phyloP scores from a whole-genome alignment of 2,888 invertebrate genomes.

The Serrognathus titanus region DNA sequence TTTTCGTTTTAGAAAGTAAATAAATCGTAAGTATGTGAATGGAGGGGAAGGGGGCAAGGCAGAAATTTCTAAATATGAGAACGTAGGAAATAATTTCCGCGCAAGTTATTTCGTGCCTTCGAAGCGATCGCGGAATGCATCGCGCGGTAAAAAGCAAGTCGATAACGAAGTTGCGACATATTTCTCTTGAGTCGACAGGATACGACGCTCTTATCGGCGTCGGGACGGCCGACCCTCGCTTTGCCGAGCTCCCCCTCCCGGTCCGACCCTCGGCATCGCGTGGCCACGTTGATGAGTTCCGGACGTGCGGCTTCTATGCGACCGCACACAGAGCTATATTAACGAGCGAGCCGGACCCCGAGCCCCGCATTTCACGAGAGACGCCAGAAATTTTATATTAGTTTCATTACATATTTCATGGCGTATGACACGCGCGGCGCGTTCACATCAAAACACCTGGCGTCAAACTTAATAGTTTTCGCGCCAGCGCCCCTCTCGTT shows the following conservation, averaged over 20 bases:
- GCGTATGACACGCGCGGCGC: not conserved
- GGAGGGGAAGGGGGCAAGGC: too few relatives aligned
- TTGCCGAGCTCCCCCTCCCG: constrained; percentile 12
- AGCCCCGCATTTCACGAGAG: constrained; percentile 1
- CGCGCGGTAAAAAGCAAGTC: constrained; percentile 28
- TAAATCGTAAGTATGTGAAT: too few relatives aligned
- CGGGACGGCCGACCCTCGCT: constrained; percentile 26
- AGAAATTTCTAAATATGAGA: too few relatives aligned
- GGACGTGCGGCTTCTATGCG: constrained; percentile 22
- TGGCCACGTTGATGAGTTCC: constrained; percentile 23
- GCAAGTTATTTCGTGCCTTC: not conserved
- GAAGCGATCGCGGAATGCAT: constrained; percentile 17
- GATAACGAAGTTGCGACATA: constrained; percentile 45
- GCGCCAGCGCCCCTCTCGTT: not conserved
- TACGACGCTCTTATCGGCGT: constrained; percentile 46
- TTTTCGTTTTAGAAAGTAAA: too few relatives aligned
- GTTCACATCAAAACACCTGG: not conserved
- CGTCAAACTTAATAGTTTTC: not conserved
- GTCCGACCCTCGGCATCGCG: constrained; percentile 14
- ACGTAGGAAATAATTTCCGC: too few relatives aligned
- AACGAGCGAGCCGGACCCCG: constrained; percentile 18
- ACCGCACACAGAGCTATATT: constrained; percentile 20
- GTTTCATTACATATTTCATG: constrained; percentile 2
- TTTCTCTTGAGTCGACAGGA: constrained; percentile 54
- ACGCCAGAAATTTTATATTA: constrained; percentile 1